Evolutionary conservation across 1,140 invertebrate genomes (phyloP).

Genomic region (Archivesica marissinica): DNA sequence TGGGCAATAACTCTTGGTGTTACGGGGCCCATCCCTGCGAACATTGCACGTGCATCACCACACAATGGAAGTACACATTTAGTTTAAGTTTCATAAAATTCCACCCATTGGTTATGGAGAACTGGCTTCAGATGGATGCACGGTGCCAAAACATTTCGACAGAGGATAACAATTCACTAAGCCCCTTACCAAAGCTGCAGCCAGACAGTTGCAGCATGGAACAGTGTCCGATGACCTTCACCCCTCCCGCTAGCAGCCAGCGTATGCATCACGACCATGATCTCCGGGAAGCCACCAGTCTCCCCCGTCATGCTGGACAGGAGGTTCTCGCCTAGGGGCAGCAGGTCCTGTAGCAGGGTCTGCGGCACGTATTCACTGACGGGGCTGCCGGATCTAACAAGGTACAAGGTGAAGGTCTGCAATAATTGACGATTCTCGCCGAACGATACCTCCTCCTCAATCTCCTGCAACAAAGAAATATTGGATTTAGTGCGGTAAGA

Average conservation of each 20-base stretch:
- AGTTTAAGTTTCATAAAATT: too few relatives aligned
- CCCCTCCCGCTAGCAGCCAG: conserved; percentile 91
- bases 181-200: conserved; percentile 85
- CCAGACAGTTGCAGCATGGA: conserved; percentile 92
- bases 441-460: conserved; percentile 77
- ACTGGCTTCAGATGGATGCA: too few relatives aligned
- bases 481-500: too few relatives aligned
- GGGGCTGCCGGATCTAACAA: conserved; percentile 87
- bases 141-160: too few relatives aligned
- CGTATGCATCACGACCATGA: conserved; percentile 92
- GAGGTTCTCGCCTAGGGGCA: conserved; percentile 90
- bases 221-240: conserved; percentile 91
- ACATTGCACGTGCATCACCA: too few relatives aligned
- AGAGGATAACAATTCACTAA: too few relatives aligned
- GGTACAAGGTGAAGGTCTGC: conserved; percentile 89
- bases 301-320: conserved; percentile 87
- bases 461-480: conserved; percentile 64
- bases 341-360: conserved; percentile 90
- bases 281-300: conserved; percentile 90
- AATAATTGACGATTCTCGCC: conserved; percentile 90
- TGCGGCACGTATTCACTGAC: conserved; percentile 89
- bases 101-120: too few relatives aligned
- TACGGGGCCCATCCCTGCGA: too few relatives aligned
- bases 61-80: too few relatives aligned
- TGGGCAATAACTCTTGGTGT: too few relatives aligned